Conservation (phyloP, 2,888 invertebrate genomes). For the Drosophila acutilabella region DNA sequence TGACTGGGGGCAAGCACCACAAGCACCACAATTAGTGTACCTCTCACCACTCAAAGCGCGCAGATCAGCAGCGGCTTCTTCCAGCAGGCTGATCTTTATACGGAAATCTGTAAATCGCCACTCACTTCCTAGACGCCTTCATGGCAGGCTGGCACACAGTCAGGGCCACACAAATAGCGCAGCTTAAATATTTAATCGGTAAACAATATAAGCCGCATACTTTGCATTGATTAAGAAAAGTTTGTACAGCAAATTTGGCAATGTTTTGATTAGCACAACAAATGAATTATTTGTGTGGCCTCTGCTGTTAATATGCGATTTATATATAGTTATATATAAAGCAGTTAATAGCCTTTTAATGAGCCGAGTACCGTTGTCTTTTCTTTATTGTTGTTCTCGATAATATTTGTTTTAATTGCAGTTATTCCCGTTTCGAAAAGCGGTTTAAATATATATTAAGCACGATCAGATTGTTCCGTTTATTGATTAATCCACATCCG, state of each 20-base stretch:
- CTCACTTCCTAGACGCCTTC: conserved; percentile 55
- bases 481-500: conserved; percentile 54
- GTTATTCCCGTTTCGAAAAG: conserved; percentile 60
- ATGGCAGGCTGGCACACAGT: background rate
- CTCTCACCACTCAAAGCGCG: conserved; percentile 34
- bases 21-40: conserved; percentile 6
- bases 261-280: background rate
- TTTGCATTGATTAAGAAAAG: background rate
- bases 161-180: background rate
- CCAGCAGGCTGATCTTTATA: conserved; percentile 36
- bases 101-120: conserved; percentile 58
- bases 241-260: too few relatives aligned
- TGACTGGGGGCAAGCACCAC: conserved; percentile 8
- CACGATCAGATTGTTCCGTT: conserved; percentile 57
- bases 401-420: conserved; percentile 29
- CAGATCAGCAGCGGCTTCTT: conserved; percentile 17
- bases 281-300: background rate
- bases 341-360: background rate
- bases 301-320: background rate
- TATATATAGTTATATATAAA: background rate
- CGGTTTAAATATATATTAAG: conserved; percentile 46
- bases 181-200: background rate
- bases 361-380: conserved; percentile 13
- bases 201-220: too few relatives aligned
- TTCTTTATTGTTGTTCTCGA: conserved; percentile 31